These are phyloP conservation scores for Balaeniceps rex DNA, from an alignment of 2,113 vertebrate genomes.

Conservation along the genomic window DNA sequence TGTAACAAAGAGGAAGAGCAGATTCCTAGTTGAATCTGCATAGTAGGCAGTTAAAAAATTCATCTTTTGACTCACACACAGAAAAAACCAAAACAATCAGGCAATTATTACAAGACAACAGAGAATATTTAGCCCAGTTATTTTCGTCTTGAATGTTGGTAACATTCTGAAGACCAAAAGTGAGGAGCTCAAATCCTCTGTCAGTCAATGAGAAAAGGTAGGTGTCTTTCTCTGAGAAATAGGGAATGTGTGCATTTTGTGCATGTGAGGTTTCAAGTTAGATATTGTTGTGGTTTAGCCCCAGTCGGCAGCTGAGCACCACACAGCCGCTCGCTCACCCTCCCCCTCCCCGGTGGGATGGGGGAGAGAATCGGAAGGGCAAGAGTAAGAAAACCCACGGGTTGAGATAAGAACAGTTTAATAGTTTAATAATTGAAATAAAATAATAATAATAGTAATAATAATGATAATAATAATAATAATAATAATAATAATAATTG, in stretches of 20 bases:
- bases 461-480: too few relatives aligned
- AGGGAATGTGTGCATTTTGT: rapidly evolving
- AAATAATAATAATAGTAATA: too few relatives aligned
- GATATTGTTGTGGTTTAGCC: too few relatives aligned
- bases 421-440: too few relatives aligned
- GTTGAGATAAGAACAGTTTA: too few relatives aligned
- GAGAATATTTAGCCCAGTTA: neutral
- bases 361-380: too few relatives aligned
- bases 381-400: too few relatives aligned
- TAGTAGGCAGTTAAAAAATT: neutral
- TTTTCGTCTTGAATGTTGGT: neutral
- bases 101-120: neutral
- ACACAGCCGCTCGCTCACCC: too few relatives aligned
- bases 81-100: rapidly evolving
- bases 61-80: neutral
- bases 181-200: neutral
- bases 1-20: neutral
- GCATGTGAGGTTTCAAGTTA: neutral
- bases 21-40: neutral
- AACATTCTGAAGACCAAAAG: neutral
- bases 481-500: too few relatives aligned
- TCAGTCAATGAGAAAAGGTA: neutral
- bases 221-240: neutral
- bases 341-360: too few relatives aligned
- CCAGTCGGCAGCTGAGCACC: too few relatives aligned